phyloP scores from a whole-genome alignment of 2,888 invertebrate species.

The Listrodromus nycthemerus region DNA sequence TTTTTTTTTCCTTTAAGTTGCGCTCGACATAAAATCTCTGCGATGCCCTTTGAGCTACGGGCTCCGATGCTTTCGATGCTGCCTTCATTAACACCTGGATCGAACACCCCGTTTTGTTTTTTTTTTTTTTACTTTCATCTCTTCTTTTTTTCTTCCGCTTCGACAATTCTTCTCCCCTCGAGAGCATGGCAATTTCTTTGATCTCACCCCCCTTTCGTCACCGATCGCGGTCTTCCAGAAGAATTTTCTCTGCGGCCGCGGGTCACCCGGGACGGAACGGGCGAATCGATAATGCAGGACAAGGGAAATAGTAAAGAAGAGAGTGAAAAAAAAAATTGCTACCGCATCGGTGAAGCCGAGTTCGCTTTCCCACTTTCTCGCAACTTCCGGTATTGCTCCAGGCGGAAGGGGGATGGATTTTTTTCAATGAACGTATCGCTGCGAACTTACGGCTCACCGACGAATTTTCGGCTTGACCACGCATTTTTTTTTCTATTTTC shows the following conservation, averaged over 20 bases:
- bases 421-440: conserved; percentile 42
- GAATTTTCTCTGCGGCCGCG: conserved; percentile 61
- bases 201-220: conserved; percentile 51
- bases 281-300: conserved; percentile 27
- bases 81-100: conserved; percentile 65
- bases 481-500: conserved; percentile 45
- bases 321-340: conserved; percentile 20
- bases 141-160: conserved; percentile 46
- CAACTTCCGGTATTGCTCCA: conserved; percentile 15
- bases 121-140: conserved; percentile 19
- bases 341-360: conserved; percentile 39
- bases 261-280: conserved; percentile 38
- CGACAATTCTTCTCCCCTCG: conserved; percentile 27
- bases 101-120: conserved; percentile 37
- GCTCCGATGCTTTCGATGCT: conserved; percentile 28
- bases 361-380: conserved; percentile 44
- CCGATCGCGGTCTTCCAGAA: conserved; percentile 67
- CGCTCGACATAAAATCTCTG: conserved; percentile 30
- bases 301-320: conserved; percentile 27
- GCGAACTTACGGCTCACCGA: conserved; percentile 33
- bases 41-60: conserved; percentile 60
- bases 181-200: conserved; percentile 32
- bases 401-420: conserved; percentile 56
- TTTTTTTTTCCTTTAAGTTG: conserved; percentile 19
- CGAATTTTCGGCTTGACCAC: conserved; percentile 55